These are phyloP conservation scores for Cololabis saira DNA, from an alignment of 2,113 vertebrate genomes.

Conservation along the genomic window DNA sequence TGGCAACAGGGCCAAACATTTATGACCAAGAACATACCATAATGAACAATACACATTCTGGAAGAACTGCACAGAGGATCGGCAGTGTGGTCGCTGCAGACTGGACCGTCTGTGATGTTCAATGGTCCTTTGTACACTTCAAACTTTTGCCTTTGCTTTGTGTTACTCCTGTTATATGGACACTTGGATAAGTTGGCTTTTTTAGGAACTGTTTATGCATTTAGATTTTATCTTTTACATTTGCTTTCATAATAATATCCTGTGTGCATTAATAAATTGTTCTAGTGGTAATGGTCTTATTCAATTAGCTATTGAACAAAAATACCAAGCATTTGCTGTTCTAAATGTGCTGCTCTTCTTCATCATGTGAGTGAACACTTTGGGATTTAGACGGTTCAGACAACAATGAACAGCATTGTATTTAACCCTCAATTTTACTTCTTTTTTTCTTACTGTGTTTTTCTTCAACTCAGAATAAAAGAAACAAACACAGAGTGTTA, in stretches of 20 bases:
- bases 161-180: constrained; percentile 11
- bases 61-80: constrained; percentile 61
- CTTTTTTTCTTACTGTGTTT: background rate
- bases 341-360: too few relatives aligned
- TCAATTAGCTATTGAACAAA: too few relatives aligned
- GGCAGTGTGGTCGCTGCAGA: constrained; percentile 35
- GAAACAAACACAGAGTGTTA: background rate
- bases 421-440: too few relatives aligned
- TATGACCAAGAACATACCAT: constrained; percentile 66
- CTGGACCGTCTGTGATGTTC: constrained; percentile 49
- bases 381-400: too few relatives aligned
- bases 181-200: background rate
- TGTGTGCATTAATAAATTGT: background rate
- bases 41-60: constrained; percentile 71
- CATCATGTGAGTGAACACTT: too few relatives aligned
- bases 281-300: background rate
- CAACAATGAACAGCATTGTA: too few relatives aligned
- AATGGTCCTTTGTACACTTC: constrained; percentile 57
- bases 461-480: background rate
- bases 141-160: constrained; percentile 20
- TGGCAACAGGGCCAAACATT: constrained; percentile 72
- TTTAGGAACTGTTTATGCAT: background rate
- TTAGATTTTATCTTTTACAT: background rate
- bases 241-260: background rate
- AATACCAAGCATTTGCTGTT: too few relatives aligned